Evolutionary conservation across 1,140 invertebrate species (phyloP), one percentile per base, ranked within the genome.

Genomic region (Belonocnema kinseyi): DNA sequence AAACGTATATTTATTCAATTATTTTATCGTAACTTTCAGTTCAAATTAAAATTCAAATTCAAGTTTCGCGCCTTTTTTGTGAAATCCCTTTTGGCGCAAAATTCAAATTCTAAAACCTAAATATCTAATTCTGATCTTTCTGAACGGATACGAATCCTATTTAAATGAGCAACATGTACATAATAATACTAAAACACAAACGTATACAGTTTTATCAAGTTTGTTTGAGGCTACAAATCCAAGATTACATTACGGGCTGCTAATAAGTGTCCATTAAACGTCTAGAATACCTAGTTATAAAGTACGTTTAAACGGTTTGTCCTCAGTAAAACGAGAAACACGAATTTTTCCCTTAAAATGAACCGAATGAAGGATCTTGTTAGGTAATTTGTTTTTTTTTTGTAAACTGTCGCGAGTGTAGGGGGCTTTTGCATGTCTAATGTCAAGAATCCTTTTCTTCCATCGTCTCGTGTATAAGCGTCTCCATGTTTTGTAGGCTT

Each of bases 191-290:
- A 7, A 13, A 13, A 66, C 26, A 16, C 3, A 14, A 66, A 66
- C 0, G 6, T 33, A 33, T 66, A 14, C 5, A 66, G 11, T 33
- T 21, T 66, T 66, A 33, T 26, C n/a, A 14, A 66, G 26, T 40
- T 66, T 66, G 40, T 66, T 66, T n/a, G 58, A 66, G 21, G 21
- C 58, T 4, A 26, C 26, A 40, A 66, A 33, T 26, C 14, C 21
- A 66, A 16, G 26, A 66, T 66, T 40, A n/a, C 14, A 33, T 26
- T 33, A 16, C 33, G 61, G 40, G 26, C 46, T 40, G 26, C 61
- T 66, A 66, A 66, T 40, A 66, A 66, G 33, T 14, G 61, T 66
- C 61, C 26, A 26, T 66, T 66, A n/a, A 66, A 66, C 61, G 12
- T 66, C 61, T 11, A 33, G 26, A 66, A 40, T 5, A 66, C 40